Percentiles rank a stretch among this genome's conserved stretches.
Conservation (phyloP, 92 coral and sea anemone species). For the Virgularia gustaviana region DNA sequence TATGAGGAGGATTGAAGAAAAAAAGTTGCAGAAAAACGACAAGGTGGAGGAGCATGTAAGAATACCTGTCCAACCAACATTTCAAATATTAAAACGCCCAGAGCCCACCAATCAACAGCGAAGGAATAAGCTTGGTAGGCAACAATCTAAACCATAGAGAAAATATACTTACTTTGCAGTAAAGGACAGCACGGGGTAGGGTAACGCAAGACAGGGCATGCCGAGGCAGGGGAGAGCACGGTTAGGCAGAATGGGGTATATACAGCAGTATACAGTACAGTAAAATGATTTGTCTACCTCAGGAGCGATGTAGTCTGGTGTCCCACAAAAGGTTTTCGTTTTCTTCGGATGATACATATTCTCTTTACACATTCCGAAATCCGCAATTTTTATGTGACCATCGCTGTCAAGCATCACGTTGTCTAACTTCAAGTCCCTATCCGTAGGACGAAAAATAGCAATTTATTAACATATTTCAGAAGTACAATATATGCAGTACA, state of each 20-base stretch:
- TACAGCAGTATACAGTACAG: too few species aligned
- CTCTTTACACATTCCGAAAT: constrained; percentile 98
- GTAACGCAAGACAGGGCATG: too few species aligned
- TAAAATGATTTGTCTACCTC: constrained; percentile 57
- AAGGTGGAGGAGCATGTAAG: neutral
- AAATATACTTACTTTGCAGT: neutral
- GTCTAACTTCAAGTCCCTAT: constrained; percentile 88
- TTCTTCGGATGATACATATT: constrained; percentile 70
- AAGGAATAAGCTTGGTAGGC: constrained; percentile 96
- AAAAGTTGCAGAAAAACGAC: neutral
- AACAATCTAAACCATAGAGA: constrained; percentile 61
- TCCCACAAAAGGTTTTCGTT: constrained; percentile 94
- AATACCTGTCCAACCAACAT: constrained; percentile 99
- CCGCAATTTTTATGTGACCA: constrained; percentile 97
- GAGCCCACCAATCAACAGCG: constrained; percentile 99
- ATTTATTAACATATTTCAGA: too few species aligned
- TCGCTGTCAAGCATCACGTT: constrained; percentile 98
- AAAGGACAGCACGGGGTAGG: neutral
- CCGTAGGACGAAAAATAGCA: neutral
- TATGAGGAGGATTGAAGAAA: too few species aligned
- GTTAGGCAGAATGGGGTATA: too few species aligned
- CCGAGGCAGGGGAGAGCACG: too few species aligned
- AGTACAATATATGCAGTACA: neutral
- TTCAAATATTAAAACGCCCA: constrained; percentile 90
- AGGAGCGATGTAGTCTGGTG: constrained; percentile 98